A percentile compares a stretch with the other conserved stretches of the same genome.
Evolutionary conservation across 1,140 invertebrate species (phyloP).

Genomic region (Homarus americanus): DNA sequence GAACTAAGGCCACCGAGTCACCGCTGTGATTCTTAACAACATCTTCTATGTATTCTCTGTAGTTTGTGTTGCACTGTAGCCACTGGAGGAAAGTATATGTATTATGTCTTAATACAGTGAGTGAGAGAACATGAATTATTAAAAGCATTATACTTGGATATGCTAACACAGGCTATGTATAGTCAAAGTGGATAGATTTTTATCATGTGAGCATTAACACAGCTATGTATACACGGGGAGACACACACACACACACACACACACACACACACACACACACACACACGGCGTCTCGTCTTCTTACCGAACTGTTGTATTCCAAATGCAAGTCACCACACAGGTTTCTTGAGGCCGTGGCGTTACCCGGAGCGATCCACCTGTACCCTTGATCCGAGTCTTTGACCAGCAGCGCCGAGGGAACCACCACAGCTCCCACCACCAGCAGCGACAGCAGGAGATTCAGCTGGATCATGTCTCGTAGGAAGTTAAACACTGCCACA

Average conservation of each 20-base stretch:
- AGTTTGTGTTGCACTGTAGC: slow-evolving; percentile 38
- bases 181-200: too few relatives aligned
- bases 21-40: background rate
- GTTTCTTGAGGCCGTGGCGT: background rate
- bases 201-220: too few relatives aligned
- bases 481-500: slow-evolving; percentile 63
- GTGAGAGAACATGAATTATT: too few relatives aligned
- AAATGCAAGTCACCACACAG: too few relatives aligned
- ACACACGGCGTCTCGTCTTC: too few relatives aligned
- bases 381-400: background rate
- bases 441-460: slow-evolving; percentile 49
- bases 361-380: background rate
- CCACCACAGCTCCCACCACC: slow-evolving; percentile 32
- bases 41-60: slow-evolving; percentile 7
- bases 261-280: too few relatives aligned
- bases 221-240: too few relatives aligned
- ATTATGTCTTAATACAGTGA: too few relatives aligned
- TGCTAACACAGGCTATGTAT: too few relatives aligned
- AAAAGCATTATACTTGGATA: too few relatives aligned
- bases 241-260: too few relatives aligned
- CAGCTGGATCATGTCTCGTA: slow-evolving; percentile 59
- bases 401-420: slow-evolving; percentile 28
- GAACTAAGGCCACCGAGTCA: background rate
- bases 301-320: too few relatives aligned
- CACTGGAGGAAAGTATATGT: background rate